These are phyloP conservation scores for Encarsia formosa DNA, from an alignment of 2,888 invertebrate genomes.

Conservation along the genomic window DNA sequence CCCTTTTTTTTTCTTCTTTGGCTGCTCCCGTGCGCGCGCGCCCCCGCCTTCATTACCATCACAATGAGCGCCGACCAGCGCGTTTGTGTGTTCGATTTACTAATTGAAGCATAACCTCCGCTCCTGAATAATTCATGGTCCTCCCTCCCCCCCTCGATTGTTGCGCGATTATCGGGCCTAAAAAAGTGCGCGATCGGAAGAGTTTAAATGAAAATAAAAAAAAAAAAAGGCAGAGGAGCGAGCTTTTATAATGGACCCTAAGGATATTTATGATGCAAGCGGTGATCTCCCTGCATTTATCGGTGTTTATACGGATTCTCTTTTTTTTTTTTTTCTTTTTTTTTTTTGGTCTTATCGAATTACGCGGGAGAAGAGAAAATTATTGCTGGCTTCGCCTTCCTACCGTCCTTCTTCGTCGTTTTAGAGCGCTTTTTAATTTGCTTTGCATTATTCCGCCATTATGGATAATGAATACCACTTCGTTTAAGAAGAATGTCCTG, in stretches of 20 bases:
- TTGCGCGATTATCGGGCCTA: not conserved
- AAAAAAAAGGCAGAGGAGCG: not conserved
- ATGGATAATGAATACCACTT: too few species aligned
- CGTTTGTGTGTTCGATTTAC: conserved; percentile 32
- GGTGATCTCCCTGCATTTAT: conserved; percentile 6
- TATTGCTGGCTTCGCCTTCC: too few species aligned
- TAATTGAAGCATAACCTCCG: conserved; percentile 38
- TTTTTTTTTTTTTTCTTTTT: conserved; percentile 9
- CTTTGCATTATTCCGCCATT: too few species aligned
- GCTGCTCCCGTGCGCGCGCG: too few species aligned
- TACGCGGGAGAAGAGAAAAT: too few species aligned
- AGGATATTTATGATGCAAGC: conserved; percentile 7
- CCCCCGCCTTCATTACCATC: conserved; percentile 31
- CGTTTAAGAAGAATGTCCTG: too few species aligned
- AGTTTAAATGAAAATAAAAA: too few species aligned
- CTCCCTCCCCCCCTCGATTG: conserved; percentile 1
- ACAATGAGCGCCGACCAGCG: conserved; percentile 25
- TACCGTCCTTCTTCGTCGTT: too few species aligned
- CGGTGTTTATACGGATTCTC: conserved; percentile 3
- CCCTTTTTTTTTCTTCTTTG: too few species aligned
- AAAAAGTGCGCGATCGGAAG: conserved; percentile 8
- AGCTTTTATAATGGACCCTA: not conserved
- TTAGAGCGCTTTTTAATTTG: too few species aligned
- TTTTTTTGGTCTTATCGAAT: too few species aligned
- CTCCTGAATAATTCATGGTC: conserved; percentile 36